Evolutionary conservation across 2,113 vertebrate species (phyloP).

Genomic region (Cepphus grylle): DNA sequence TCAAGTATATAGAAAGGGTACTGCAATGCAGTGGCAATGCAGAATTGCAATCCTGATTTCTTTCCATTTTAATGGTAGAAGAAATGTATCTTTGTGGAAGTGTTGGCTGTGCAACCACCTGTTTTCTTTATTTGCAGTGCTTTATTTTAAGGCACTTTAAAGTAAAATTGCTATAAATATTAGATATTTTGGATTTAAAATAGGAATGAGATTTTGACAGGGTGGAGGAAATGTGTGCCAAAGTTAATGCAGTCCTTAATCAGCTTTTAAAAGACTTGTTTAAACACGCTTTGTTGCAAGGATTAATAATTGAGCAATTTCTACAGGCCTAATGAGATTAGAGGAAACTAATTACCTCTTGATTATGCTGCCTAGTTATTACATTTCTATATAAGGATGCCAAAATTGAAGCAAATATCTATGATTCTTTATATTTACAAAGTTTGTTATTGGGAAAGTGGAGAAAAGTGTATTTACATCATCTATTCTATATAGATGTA

Average conservation of each 20-base stretch:
- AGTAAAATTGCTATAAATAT: not conserved
- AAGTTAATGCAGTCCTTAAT: constrained; percentile 1
- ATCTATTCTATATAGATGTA: not conserved
- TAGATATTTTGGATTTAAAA: not conserved
- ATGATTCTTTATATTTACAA: not conserved
- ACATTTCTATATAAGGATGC: not conserved
- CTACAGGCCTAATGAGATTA: constrained; percentile 15
- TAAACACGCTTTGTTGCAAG: constrained; percentile 19
- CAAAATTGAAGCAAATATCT: not conserved
- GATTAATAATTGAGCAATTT: constrained; percentile 48
- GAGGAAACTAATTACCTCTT: constrained; percentile 21
- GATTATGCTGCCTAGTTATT: not conserved
- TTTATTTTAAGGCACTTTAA: not conserved
- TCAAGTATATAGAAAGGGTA: not conserved
- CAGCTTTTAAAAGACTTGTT: constrained; percentile 13
- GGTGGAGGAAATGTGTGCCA: not conserved
- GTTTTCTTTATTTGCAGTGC: not conserved
- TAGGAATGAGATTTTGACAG: not conserved
- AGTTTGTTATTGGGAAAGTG: not conserved
- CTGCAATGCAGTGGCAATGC: constrained; percentile 7
- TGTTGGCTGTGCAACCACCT: not conserved
- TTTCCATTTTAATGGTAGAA: not conserved
- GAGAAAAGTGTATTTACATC: not conserved
- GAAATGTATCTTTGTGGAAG: not conserved
- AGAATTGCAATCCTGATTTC: not conserved